Conservation (phyloP, 2,113 vertebrate species). For the Paracanthobrama guichenoti region DNA sequence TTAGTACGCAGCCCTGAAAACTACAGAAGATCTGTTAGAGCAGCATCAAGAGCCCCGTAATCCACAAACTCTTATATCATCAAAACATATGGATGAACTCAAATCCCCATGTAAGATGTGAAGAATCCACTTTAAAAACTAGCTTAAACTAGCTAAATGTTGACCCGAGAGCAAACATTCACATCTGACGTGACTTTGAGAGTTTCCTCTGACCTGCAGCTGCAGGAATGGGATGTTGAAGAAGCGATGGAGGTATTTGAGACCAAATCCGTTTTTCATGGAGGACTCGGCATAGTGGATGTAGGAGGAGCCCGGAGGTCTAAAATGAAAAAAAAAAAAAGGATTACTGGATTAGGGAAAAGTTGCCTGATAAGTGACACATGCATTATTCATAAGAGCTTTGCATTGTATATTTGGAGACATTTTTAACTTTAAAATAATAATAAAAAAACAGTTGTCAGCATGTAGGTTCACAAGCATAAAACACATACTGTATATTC, state of each 20-base stretch:
- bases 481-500: not conserved
- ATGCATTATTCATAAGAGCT: constrained; percentile 11
- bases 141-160: not conserved
- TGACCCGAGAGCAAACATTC: not conserved
- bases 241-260: constrained; percentile 88
- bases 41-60: not conserved
- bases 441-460: not conserved
- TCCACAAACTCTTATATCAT: not conserved
- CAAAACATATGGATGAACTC: not conserved
- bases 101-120: not conserved
- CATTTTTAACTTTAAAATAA: not conserved
- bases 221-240: constrained; percentile 90
- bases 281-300: constrained; percentile 88
- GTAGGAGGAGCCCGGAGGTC: constrained; percentile 83
- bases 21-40: not conserved
- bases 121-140: not conserved
- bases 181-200: not conserved
- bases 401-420: constrained; percentile 1
- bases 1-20: not conserved
- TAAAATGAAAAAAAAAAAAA: constrained; percentile 59
- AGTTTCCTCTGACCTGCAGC: constrained; percentile 78
- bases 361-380: constrained; percentile 12
- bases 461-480: not conserved
- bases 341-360: not conserved
- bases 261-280: constrained; percentile 90